Evolutionary conservation across 2,113 vertebrate species (phyloP), one percentile per base, ranked within the genome.

Genomic region (Tautogolabrus adspersus): DNA sequence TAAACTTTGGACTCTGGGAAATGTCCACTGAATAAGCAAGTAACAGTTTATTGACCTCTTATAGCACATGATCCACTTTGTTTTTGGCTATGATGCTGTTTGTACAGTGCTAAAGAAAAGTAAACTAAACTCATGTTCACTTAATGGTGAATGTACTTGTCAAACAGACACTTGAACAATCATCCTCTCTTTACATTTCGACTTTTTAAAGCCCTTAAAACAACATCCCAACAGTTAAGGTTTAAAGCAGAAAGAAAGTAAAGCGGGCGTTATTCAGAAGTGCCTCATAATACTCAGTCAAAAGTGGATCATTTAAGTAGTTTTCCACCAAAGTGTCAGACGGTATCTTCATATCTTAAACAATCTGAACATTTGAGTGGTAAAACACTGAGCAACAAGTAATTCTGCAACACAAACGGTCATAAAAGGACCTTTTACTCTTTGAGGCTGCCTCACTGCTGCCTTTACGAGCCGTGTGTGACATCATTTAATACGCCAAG

Each of bases 301-400:
- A 16, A 47, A 16, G 3, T 3, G 46, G 38, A 40, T 40, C 1
- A 42, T 11, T 6, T 6, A n/a, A n/a, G 8, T 9, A 7, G 18
- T n/a, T 21, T 52, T 10, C 6, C 1, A 7, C 19, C 7, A 52
- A 19, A 19, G 63, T 4, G 10, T 46, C 26, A 57, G 82, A 75
- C 52, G 21, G 42, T 64, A 69, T 63, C 49, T 56, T 58, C 12
- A 49, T 56, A 42, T 65, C 30, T 54, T 65, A 30, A 16, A 23
- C 19, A 72, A 72, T 84, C 51, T 34, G 22, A 60, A 75, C 37
- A 66, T 52, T 30, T 22, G 3, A 61, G 68, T 38, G 71, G 44
- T 89, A 84, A 89, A 89, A 26, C 40, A 13, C 16, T 26, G 22
- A 54, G 61, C 13, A 67, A 21, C 8, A 51, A 38, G 42, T 22